These are phyloP conservation scores for Hipparchia sbordonii DNA, from an alignment of 2,888 invertebrate species.

Conservation along the genomic window DNA sequence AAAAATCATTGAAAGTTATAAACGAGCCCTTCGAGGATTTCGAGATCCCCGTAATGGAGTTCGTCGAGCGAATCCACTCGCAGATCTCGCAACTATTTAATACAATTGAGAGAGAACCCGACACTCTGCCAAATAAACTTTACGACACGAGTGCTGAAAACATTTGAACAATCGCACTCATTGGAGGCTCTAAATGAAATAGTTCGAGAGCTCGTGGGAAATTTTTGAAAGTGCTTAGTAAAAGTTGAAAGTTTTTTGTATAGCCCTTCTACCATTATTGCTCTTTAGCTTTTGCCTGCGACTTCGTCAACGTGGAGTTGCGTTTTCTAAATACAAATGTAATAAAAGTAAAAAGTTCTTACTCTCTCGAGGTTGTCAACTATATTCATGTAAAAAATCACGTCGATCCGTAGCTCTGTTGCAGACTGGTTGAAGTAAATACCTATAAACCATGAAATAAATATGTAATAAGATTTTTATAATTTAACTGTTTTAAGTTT, in stretches of 20 bases:
- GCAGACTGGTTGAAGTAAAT: no score
- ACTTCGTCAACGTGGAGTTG: no score
- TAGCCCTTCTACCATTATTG: no score
- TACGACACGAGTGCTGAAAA: slow-evolving; percentile 25
- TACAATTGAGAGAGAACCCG: slow-evolving; percentile 23
- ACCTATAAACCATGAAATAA: no score
- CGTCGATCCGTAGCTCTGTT: no score
- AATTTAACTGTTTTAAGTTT: no score
- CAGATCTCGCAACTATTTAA: slow-evolving; percentile 22
- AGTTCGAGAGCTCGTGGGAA: neutral
- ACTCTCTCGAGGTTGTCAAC: no score
- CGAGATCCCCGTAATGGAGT: neutral
- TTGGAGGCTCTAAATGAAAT: slow-evolving; percentile 25
- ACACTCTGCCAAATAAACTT: slow-evolving; percentile 26
- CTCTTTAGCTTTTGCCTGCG: no score
- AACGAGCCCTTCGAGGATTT: neutral
- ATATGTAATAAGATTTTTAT: no score
- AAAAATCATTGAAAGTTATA: neutral
- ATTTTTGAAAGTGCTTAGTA: neutral
- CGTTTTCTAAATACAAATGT: no score
- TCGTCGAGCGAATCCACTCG: slow-evolving; percentile 9
- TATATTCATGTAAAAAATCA: no score
- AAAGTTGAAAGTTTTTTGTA: neutral
- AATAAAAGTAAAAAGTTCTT: no score
- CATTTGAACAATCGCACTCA: slow-evolving; percentile 32